Evolutionary conservation across 2,113 vertebrate genomes (phyloP).

Genomic region (Eclectus roratus): DNA sequence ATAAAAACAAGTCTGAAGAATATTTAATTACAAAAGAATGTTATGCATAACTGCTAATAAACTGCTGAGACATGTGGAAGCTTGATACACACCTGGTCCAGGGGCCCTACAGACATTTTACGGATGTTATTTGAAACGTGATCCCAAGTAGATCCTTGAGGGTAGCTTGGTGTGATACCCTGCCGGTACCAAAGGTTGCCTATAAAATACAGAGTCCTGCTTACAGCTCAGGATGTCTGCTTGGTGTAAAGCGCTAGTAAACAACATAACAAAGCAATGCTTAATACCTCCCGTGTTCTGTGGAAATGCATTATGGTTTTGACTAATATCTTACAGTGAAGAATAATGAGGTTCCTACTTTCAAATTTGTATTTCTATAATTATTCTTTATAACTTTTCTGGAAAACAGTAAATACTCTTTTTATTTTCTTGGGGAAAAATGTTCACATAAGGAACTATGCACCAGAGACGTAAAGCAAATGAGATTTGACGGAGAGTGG

Average conservation of each 20-base stretch:
- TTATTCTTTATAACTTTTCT: not conserved
- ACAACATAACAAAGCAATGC: not conserved
- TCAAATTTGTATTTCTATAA: not conserved
- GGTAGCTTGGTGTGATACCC: conserved; percentile 90
- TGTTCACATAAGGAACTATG: not conserved
- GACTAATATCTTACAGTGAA: not conserved
- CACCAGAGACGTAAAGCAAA: not conserved
- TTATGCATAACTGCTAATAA: not conserved
- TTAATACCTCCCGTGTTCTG: not conserved
- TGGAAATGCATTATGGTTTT: not conserved
- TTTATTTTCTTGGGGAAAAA: not conserved
- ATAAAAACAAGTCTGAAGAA: not conserved
- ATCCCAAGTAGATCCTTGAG: conserved; percentile 92
- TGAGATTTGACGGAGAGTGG: not conserved
- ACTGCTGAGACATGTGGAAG: not conserved
- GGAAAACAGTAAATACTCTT: not conserved
- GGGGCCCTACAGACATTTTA: conserved; percentile 88
- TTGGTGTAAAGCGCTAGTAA: not conserved
- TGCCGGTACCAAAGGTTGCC: conserved; percentile 92
- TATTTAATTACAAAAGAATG: not conserved
- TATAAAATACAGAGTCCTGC: conserved; percentile 33
- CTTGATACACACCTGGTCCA: conserved; percentile 87
- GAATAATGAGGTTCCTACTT: not conserved
- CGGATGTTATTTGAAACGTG: conserved; percentile 95
- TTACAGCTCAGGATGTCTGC: not conserved